These are phyloP conservation scores for Syndactyla subalaris DNA, from an alignment of 2,797 vertebrate species.

Conservation along the genomic window DNA sequence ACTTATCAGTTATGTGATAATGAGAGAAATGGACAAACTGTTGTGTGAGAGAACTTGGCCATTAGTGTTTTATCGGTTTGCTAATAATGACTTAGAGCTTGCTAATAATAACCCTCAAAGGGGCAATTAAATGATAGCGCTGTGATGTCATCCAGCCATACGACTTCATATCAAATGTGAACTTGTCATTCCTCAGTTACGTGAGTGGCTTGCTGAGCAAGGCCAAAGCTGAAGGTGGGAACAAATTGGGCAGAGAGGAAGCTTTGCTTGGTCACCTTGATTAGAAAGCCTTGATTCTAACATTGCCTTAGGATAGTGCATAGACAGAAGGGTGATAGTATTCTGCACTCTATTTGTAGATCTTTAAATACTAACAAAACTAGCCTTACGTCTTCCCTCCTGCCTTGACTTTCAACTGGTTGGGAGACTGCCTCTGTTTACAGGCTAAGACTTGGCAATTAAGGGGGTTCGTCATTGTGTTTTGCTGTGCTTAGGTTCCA, in stretches of 20 bases:
- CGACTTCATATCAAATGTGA: accelerated
- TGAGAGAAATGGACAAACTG: not conserved
- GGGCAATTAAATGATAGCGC: not conserved
- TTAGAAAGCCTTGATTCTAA: not conserved
- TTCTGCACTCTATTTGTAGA: not conserved
- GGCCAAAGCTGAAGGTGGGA: not conserved
- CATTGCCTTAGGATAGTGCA: not conserved
- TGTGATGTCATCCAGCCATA: not conserved
- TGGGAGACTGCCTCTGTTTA: not conserved
- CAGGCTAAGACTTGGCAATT: not conserved
- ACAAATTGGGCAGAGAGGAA: not conserved
- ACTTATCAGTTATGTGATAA: not conserved
- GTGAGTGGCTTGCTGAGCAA: not conserved
- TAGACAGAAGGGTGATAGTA: not conserved
- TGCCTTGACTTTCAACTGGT: not conserved
- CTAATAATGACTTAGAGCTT: not conserved
- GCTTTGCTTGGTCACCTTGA: not conserved
- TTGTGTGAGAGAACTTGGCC: not conserved
- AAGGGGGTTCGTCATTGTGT: not conserved
- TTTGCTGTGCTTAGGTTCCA: not conserved
- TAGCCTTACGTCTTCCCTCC: not conserved
- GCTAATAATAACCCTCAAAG: not conserved
- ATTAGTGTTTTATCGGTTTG: not conserved
- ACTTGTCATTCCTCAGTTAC: not conserved
- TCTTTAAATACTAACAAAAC: not conserved